phyloP scores from a whole-genome alignment of 92 coral and sea anemone species.

The Virgularia gustaviana region DNA sequence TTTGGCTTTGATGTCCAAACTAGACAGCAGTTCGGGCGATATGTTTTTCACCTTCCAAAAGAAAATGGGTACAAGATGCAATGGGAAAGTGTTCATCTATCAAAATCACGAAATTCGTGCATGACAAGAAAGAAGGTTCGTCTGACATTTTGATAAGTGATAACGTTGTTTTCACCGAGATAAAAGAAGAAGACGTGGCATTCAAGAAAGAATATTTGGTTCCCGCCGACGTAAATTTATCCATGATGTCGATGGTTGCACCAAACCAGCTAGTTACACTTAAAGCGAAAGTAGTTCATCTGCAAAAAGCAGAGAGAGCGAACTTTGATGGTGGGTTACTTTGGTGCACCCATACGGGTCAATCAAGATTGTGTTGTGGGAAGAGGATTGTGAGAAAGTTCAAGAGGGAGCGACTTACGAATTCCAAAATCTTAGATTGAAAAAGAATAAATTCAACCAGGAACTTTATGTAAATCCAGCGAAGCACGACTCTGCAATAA shows the following conservation, averaged over 20 bases:
- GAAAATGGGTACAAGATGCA: constrained; percentile 17
- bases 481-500: constrained; percentile 12
- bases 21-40: constrained; percentile 17
- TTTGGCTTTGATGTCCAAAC: constrained; percentile 32
- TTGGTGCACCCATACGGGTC: constrained; percentile 14
- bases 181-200: constrained; percentile 1
- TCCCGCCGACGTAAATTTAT: constrained; percentile 13
- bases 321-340: background rate
- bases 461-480: constrained; percentile 39
- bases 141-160: constrained; percentile 18
- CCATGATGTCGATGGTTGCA: constrained; percentile 8
- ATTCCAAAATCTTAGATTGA: constrained; percentile 20
- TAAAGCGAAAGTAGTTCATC: constrained; percentile 15
- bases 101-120: constrained; percentile 18
- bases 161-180: background rate
- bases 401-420: constrained; percentile 10
- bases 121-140: constrained; percentile 15
- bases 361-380: background rate
- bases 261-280: constrained; percentile 21
- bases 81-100: background rate
- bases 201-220: constrained; percentile 23
- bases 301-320: constrained; percentile 8
- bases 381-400: constrained; percentile 3
- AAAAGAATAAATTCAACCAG: constrained; percentile 20
- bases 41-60: constrained; percentile 39